Base-by-base conservation (phyloP, 2,113 vertebrate species). In the Trematocara variabile region DNA sequence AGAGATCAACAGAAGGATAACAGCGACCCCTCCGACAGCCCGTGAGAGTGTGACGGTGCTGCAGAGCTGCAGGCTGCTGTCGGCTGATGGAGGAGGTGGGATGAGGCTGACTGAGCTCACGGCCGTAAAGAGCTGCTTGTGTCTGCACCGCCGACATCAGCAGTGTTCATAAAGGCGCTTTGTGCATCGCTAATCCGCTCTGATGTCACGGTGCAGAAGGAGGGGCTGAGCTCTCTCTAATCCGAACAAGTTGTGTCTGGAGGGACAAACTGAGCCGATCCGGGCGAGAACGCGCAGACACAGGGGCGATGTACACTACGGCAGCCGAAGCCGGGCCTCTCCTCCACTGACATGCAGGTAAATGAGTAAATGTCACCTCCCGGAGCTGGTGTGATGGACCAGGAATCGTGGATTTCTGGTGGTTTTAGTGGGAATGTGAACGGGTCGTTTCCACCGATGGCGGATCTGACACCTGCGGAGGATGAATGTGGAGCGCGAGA, bases 121-220 rank as follows among this genome's bases (percentile, higher is more conserved):
- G 58, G 73, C 48, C 70, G 16, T 73, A 10, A 20, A 14, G 89
- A 48, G 5, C 81, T 56, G 84, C 75, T 48, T 80, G 75, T 75
- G 84, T 80, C 20, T 37, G 86, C 56, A 48, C 37, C 22, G 20
- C 14, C 82, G 37, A 75, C 89, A 88, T 80, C 90, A 80, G 82
- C 88, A 34, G 85, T 14, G 89, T 41, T 79, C 77, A 58, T 82
- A 92, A 92, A 94, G 90, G 91, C 93, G 92, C 92, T 94, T 94
- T 93, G 90, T 92, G 94, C 92, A 56, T 84, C 83, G 73, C 60
- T 96, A 96, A 96, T 96, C 95, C 94, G 91, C 94, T 95, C 86
- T 96, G 95, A 96, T 95, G 96, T 96, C 96, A 96, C 94, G 88
- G 80, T 56, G 89, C 81, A 22, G 92, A 55, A 87, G 95, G 94